These are phyloP conservation scores for Spondyliosoma cantharus DNA, from an alignment of 2,797 vertebrate genomes.

Conservation along the genomic window DNA sequence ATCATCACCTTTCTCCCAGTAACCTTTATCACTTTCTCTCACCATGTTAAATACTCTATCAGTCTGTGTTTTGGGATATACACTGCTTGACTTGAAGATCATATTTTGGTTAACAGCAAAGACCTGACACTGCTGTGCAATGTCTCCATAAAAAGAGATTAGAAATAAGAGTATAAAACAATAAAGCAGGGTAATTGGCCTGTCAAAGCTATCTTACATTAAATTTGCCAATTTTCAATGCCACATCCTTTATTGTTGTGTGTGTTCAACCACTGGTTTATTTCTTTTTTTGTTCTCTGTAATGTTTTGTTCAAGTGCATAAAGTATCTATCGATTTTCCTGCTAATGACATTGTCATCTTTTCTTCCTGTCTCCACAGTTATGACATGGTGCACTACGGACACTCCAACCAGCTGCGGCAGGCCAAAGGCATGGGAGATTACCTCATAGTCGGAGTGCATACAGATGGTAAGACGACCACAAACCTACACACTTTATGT, in stretches of 20 bases:
- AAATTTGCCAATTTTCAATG: background rate
- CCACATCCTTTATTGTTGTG: background rate
- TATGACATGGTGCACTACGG: constrained; percentile 99
- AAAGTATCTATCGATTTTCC: background rate
- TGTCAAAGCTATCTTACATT: background rate
- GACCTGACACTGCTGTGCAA: background rate
- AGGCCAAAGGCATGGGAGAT: constrained; percentile 96
- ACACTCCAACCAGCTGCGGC: constrained; percentile 97
- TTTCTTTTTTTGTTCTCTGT: background rate
- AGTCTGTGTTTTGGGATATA: constrained; percentile 11
- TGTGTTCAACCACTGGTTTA: constrained; percentile 7
- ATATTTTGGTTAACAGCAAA: background rate
- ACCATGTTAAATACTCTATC: background rate
- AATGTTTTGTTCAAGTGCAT: background rate
- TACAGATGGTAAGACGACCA: constrained; percentile 88
- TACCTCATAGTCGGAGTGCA: constrained; percentile 96
- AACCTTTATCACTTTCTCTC: constrained; percentile 37
- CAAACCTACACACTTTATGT: background rate
- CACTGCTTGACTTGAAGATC: background rate
- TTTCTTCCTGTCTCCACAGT: constrained; percentile 75
- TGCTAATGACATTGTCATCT: background rate
- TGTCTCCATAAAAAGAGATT: background rate
- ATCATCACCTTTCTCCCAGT: constrained; percentile 44
- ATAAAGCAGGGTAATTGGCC: background rate
- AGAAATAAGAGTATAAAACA: background rate